Percentiles rank a stretch among this genome's conserved stretches.
phyloP scores from a whole-genome alignment of 1,140 invertebrate genomes.

The Papilio polytes region DNA sequence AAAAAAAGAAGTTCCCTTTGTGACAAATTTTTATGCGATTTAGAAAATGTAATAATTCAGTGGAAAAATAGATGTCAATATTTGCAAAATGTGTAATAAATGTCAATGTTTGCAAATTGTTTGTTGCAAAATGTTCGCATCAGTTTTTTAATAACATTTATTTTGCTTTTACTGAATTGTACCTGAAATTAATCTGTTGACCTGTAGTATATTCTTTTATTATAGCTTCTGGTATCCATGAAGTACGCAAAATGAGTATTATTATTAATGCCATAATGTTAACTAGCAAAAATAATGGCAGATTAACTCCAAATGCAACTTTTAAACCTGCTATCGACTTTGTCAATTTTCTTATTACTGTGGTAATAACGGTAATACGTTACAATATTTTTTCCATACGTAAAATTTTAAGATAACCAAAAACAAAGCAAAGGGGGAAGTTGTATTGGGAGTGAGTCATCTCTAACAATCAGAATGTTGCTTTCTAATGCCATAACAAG shows the following conservation, averaged over 20 bases:
- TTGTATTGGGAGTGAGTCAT: neutral
- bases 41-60: neutral
- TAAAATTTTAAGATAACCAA: neutral
- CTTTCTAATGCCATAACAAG: constrained; percentile 23
- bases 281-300: neutral
- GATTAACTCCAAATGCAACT: neutral
- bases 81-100: neutral
- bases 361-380: too few species aligned
- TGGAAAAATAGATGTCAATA: neutral
- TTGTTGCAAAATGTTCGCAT: neutral
- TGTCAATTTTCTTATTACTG: too few species aligned
- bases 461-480: constrained; percentile 20
- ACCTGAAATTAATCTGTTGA: neutral
- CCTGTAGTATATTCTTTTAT: too few species aligned
- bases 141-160: neutral
- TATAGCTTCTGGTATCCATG: neutral
- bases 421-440: neutral
- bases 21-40: neutral
- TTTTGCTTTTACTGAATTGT: neutral
- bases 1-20: neutral
- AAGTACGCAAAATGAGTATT: neutral
- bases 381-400: neutral
- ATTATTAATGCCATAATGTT: neutral
- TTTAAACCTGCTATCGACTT: neutral
- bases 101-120: neutral